These are phyloP conservation scores for Nasonovia ribisnigri DNA, from an alignment of 2,888 invertebrate species.

Conservation along the genomic window DNA sequence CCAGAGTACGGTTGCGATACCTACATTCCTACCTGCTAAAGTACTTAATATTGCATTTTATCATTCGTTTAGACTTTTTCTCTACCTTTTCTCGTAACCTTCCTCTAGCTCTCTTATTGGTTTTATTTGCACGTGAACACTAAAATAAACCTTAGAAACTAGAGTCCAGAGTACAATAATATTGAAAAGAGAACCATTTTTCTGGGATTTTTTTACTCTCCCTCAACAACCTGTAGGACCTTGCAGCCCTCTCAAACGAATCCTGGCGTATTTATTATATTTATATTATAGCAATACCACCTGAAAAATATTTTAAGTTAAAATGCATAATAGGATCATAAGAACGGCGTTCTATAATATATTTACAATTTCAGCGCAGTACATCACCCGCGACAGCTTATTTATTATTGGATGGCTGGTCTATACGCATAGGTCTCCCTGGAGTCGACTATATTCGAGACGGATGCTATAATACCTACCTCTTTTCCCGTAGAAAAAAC, in stretches of 20 bases:
- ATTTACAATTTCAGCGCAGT: background rate
- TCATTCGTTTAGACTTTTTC: background rate
- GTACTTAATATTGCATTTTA: background rate
- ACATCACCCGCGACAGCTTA: background rate
- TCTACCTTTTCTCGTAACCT: background rate
- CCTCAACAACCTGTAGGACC: constrained; percentile 45
- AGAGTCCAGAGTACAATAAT: background rate
- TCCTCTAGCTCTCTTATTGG: background rate
- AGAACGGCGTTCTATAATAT: background rate
- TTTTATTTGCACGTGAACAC: constrained; percentile 20
- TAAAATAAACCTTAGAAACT: background rate
- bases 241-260: background rate
- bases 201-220: background rate
- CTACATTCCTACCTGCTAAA: background rate
- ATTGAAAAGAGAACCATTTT: background rate
- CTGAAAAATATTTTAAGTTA: constrained; percentile 1
- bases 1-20: background rate
- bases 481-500: background rate
- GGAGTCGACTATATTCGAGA: background rate
- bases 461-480: background rate
- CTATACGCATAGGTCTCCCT: background rate
- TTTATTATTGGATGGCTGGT: background rate
- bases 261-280: background rate
- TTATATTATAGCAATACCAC: background rate
- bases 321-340: background rate